Percentiles rank a stretch among this genome's conserved stretches.
phyloP scores from a whole-genome alignment of 2,797 vertebrate species.

The Denticeps clupeoides region DNA sequence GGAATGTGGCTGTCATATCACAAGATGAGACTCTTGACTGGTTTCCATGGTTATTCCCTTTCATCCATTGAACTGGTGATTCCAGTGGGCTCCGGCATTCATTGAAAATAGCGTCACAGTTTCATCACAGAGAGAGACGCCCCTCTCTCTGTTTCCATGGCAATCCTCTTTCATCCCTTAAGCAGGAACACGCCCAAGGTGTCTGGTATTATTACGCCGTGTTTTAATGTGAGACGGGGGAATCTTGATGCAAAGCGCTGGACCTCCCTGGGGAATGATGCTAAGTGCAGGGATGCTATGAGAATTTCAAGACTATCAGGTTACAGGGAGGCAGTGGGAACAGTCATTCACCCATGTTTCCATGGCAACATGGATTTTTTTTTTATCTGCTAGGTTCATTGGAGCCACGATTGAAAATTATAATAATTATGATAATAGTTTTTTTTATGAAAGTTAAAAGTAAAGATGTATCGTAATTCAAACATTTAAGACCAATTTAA shows the following conservation, averaged over 20 bases:
- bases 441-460: no score
- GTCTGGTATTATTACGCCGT: neutral
- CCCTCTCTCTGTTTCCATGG: neutral
- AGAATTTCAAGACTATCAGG: constrained; percentile 34
- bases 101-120: neutral
- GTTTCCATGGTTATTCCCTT: no score
- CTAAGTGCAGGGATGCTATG: constrained; percentile 14
- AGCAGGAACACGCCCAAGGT: neutral
- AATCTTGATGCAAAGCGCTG: no score
- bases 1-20: no score
- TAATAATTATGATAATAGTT: no score
- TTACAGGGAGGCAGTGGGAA: neutral
- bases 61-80: no score
- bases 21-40: no score
- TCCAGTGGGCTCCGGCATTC: neutral
- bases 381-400: neutral
- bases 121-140: neutral
- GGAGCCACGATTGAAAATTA: no score
- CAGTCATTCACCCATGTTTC: neutral
- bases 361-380: neutral
- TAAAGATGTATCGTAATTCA: no score
- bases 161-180: neutral
- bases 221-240: neutral
- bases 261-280: constrained; percentile 19
- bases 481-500: no score